Evolutionary conservation across 2,888 invertebrate genomes (phyloP).

Genomic region (Temnothorax rugatulus): DNA sequence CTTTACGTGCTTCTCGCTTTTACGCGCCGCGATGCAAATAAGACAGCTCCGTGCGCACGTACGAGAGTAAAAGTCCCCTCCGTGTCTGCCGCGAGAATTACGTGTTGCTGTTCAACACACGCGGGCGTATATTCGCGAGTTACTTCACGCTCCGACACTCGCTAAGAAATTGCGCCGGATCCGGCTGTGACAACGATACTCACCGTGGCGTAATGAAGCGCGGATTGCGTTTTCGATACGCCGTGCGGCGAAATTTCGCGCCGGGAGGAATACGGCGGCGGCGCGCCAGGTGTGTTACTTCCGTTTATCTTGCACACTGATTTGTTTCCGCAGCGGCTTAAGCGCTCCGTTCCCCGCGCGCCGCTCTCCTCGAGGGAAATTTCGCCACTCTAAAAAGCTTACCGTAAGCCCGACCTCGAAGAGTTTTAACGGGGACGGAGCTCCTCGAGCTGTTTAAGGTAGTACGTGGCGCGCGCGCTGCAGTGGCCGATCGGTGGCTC

Average conservation of each 20-base stretch:
- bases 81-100: slow-evolving; percentile 32
- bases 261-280: neutral
- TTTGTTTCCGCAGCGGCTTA: slow-evolving; percentile 61
- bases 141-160: slow-evolving; percentile 40
- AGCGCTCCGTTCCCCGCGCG: slow-evolving; percentile 40
- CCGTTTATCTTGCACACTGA: slow-evolving; percentile 65
- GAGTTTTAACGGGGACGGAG: slow-evolving; percentile 35
- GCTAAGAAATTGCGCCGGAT: slow-evolving; percentile 57
- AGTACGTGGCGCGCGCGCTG: slow-evolving; percentile 36
- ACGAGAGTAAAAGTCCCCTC: slow-evolving; percentile 41
- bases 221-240: slow-evolving; percentile 14
- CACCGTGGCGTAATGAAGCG: slow-evolving; percentile 57
- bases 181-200: slow-evolving; percentile 48
- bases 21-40: slow-evolving; percentile 34
- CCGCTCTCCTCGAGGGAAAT: slow-evolving; percentile 15
- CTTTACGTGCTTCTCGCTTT: slow-evolving; percentile 1
- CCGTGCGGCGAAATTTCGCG: neutral
- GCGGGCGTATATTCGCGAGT: slow-evolving; percentile 33
- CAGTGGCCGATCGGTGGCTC: slow-evolving; percentile 32
- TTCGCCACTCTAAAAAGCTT: slow-evolving; percentile 47
- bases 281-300: slow-evolving; percentile 60
- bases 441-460: slow-evolving; percentile 42
- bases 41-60: neutral
- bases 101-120: slow-evolving; percentile 44
- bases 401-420: slow-evolving; percentile 33